phyloP scores from a whole-genome alignment of 2,888 invertebrate species.

The Argyresthia goedartella region DNA sequence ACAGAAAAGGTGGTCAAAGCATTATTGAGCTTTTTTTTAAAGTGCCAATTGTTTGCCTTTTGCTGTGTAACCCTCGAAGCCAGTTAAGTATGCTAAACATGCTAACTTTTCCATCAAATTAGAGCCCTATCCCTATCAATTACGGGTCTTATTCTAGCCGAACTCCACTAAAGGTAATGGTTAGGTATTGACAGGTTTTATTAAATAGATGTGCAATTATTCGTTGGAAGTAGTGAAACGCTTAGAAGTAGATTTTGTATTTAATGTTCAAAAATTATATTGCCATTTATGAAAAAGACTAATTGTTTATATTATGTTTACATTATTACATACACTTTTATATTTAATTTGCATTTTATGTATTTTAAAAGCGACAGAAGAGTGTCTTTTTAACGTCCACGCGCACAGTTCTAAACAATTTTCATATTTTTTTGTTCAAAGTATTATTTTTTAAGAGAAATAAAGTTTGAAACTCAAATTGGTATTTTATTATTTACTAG shows the following conservation, averaged over 20 bases:
- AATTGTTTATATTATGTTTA: slow-evolving; percentile 40
- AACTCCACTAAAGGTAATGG: too few species aligned
- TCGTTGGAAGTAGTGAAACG: too few species aligned
- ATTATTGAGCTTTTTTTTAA: too few species aligned
- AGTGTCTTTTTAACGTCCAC: background rate
- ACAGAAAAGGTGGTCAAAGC: too few species aligned
- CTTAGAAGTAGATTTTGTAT: slow-evolving; percentile 23
- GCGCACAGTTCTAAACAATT: background rate
- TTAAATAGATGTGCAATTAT: too few species aligned
- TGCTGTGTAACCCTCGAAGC: too few species aligned
- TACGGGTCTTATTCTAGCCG: too few species aligned
- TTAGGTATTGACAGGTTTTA: too few species aligned
- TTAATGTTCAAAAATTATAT: slow-evolving; percentile 63
- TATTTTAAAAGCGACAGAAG: background rate
- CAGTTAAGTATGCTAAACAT: too few species aligned
- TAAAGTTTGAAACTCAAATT: background rate
- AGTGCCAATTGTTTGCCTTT: too few species aligned
- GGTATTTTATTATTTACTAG: background rate
- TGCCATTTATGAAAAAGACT: slow-evolving; percentile 67
- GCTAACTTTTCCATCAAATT: too few species aligned
- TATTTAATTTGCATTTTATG: background rate
- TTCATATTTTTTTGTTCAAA: background rate
- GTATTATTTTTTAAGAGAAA: background rate
- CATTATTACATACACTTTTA: background rate
- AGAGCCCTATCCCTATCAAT: too few species aligned